Evolutionary conservation across 2,888 invertebrate genomes (phyloP).

Genomic region (Cinara cedri): DNA sequence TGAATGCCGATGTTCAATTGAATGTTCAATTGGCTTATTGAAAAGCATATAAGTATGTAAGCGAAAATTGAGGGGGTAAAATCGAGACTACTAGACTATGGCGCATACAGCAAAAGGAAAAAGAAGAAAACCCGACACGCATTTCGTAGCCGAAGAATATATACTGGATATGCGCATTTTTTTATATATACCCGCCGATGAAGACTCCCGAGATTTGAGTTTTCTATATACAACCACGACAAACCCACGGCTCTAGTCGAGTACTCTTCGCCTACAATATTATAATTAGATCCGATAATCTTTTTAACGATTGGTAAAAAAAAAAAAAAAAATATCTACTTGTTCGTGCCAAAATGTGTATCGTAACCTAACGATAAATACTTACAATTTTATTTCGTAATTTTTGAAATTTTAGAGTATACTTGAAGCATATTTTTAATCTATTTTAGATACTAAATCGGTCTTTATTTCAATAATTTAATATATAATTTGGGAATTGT

Average conservation of each 20-base stretch:
- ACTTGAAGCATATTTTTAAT: no score
- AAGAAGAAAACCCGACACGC: slow-evolving; percentile 2
- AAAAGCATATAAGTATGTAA: slow-evolving; percentile 15
- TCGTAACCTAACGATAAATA: no score
- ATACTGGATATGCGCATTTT: not conserved
- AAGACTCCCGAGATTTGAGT: no score
- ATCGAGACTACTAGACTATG: not conserved
- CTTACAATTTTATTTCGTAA: no score
- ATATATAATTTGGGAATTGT: no score
- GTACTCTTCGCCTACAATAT: not conserved
- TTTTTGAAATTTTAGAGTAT: no score
- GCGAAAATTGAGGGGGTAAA: not conserved
- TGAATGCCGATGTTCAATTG: slow-evolving; percentile 9
- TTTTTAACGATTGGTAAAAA: no score
- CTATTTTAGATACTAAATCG: no score
- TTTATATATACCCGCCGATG: not conserved
- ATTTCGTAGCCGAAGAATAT: slow-evolving; percentile 11
- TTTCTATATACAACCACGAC: not conserved
- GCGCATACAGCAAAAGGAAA: no score
- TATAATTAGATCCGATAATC: not conserved
- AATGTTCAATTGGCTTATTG: slow-evolving; percentile 49
- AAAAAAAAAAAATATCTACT: no score
- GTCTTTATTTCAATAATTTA: no score
- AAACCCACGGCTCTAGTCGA: not conserved
- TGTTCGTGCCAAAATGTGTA: no score